These are phyloP conservation scores for Pristionchus japonicus DNA, from an alignment of 2,888 invertebrate genomes.

Conservation along the genomic window DNA sequence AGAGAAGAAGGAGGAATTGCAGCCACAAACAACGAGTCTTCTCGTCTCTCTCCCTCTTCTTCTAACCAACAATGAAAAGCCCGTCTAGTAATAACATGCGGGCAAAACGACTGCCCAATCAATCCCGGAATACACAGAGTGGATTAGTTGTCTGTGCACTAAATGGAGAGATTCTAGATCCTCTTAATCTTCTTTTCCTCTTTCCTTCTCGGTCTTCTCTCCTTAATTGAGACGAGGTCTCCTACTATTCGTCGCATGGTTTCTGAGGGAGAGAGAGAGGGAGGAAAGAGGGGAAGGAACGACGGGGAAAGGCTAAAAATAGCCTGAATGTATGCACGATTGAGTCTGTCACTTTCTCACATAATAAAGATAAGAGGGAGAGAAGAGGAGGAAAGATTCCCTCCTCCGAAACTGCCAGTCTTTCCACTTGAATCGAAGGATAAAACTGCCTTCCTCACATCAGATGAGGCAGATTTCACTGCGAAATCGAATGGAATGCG, in stretches of 20 bases:
- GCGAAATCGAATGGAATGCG: conserved; percentile 3
- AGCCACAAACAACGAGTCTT: conserved; percentile 38
- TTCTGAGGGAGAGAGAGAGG: conserved; percentile 8
- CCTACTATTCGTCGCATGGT: not conserved
- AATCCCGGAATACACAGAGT: not conserved
- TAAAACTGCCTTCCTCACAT: not conserved
- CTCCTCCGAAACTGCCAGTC: not conserved
- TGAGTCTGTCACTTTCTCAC: not conserved
- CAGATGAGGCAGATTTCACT: not conserved
- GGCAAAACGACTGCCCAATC: not conserved
- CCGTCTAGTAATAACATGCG: conserved; percentile 5
- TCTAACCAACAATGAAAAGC: conserved; percentile 31
- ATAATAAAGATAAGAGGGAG: conserved; percentile 22
- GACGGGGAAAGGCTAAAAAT: conserved; percentile 12
- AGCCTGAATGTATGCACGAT: not conserved
- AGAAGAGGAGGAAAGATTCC: not conserved
- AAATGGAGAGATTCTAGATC: not conserved
- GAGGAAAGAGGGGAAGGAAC: not conserved
- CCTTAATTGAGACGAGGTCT: not conserved
- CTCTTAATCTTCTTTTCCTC: not conserved
- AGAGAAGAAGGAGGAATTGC: not conserved
- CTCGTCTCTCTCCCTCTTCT: not conserved
- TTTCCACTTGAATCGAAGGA: not conserved
- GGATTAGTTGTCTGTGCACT: not conserved
- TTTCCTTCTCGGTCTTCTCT: not conserved